Evolutionary conservation across 2,888 invertebrate species (phyloP), one percentile per base, ranked within the genome.

Genomic region (Drosophila fulvimacula): DNA sequence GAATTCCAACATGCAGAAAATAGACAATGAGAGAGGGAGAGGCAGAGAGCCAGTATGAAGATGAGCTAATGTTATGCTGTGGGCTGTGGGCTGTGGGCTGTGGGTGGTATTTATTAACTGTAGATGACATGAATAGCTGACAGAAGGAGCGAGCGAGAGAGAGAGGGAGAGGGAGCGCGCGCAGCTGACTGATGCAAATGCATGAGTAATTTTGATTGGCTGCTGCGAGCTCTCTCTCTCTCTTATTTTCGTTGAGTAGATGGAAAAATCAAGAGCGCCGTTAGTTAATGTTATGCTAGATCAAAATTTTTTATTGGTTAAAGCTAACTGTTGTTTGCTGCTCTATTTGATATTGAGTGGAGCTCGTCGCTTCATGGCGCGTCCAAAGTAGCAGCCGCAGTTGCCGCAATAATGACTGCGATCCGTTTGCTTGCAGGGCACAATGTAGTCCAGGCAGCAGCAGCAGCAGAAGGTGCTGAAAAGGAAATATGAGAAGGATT

Each of bases 301-400:
- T 52, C 38, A 24, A n/a, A 52, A 15, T 6, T 11, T 7, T 19
- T 55, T 55, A 30, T 41, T 55, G 9, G 24, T 4, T 46, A 36
- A 52, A 27, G 10, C 3, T 41, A 27, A 17, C 36, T 65, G 49
- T 49, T 56, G 30, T 27, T 48, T 49, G 41, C 6, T 38, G 21
- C 15, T 55, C 10, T 65, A 17, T 41, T 83, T 82, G 21, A 85
- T 59, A 55, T 81, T 81, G 24, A 91, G 77, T 10, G 89, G 85
- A 5, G 74, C 66, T 52, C 88, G 78, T 62, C 90, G 81, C 69
- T 90, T 90, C 89, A 91, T 89, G 58, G 85, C 84, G 32, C 92
- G 88, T 4, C 92, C 92, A 77, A 91, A 91, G 78, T 91, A 92
- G 67, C 92, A 91, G 68, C 92, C 92, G 59, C 92, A 92, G 61